Percentiles rank a stretch among this genome's conserved stretches.
These are phyloP conservation scores for Erebia epiphron DNA, from an alignment of 2,888 invertebrate species.

Conservation along the genomic window DNA sequence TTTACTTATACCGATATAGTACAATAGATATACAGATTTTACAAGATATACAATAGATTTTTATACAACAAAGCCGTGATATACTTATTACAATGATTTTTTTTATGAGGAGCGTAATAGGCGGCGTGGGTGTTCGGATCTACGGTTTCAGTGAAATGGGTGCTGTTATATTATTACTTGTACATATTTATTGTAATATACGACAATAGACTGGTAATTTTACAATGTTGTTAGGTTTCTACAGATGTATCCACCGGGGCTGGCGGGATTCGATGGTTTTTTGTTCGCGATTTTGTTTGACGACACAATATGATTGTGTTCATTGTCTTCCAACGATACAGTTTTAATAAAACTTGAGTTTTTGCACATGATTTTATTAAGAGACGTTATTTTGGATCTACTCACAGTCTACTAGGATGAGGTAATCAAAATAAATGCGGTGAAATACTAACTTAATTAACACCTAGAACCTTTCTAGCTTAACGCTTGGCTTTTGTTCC, in stretches of 20 bases:
- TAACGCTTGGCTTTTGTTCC: not conserved
- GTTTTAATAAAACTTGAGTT: slow-evolving; percentile 10
- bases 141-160: slow-evolving; percentile 75
- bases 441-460: not conserved
- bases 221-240: slow-evolving; percentile 81
- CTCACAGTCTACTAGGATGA: no score
- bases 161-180: slow-evolving; percentile 80
- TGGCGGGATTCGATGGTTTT: slow-evolving; percentile 47
- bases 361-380: not conserved
- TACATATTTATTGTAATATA: slow-evolving; percentile 82
- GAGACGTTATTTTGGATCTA: not conserved
- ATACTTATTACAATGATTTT: slow-evolving; percentile 61
- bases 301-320: slow-evolving; percentile 23
- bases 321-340: slow-evolving; percentile 44
- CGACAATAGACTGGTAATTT: slow-evolving; percentile 81
- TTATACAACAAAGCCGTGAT: slow-evolving; percentile 73
- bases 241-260: slow-evolving; percentile 71
- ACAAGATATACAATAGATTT: slow-evolving; percentile 68
- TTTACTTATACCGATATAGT: slow-evolving; percentile 67
- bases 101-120: slow-evolving; percentile 59
- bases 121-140: slow-evolving; percentile 60
- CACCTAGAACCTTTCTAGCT: not conserved
- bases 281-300: slow-evolving; percentile 21
- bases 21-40: slow-evolving; percentile 68
- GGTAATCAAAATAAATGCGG: no score